Percentiles rank a stretch among this genome's conserved stretches.
phyloP scores from a whole-genome alignment of 1,140 invertebrate genomes.

The Scaptodrosophila lebanonensis region DNA sequence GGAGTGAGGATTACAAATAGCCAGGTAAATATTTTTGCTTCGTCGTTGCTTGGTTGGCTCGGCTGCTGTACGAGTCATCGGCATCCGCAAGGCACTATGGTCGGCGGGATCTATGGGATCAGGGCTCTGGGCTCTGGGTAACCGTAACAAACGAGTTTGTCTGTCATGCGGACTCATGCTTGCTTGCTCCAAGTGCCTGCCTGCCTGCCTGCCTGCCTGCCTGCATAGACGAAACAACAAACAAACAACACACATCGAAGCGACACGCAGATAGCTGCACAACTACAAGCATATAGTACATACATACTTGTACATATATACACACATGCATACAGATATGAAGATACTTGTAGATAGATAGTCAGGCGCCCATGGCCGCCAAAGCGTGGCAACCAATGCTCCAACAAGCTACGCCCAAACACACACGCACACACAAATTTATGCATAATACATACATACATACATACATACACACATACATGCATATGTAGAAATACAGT shows the following conservation, averaged over 20 bases:
- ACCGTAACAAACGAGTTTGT: slow-evolving; percentile 43
- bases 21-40: slow-evolving; percentile 49
- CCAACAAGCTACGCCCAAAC: slow-evolving; percentile 43
- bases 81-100: too few relatives aligned
- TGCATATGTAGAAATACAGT: background rate
- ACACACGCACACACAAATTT: slow-evolving; percentile 4
- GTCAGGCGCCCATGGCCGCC: too few relatives aligned
- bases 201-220: slow-evolving; percentile 16
- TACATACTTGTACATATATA: too few relatives aligned
- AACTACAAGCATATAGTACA: too few relatives aligned
- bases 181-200: slow-evolving; percentile 25
- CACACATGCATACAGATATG: too few relatives aligned
- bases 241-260: too few relatives aligned
- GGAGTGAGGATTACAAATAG: slow-evolving; percentile 50
- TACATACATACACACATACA: slow-evolving; percentile 1
- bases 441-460: slow-evolving; percentile 13
- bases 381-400: slow-evolving; percentile 58
- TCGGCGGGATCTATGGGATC: too few relatives aligned
- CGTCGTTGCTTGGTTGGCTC: slow-evolving; percentile 21
- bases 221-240: background rate
- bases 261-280: too few relatives aligned
- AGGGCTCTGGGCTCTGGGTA: background rate
- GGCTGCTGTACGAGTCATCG: slow-evolving; percentile 12
- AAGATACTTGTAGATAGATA: too few relatives aligned
- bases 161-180: slow-evolving; percentile 34